Conservation (phyloP, 2,113 vertebrate species). For the Notothenia rossii region DNA sequence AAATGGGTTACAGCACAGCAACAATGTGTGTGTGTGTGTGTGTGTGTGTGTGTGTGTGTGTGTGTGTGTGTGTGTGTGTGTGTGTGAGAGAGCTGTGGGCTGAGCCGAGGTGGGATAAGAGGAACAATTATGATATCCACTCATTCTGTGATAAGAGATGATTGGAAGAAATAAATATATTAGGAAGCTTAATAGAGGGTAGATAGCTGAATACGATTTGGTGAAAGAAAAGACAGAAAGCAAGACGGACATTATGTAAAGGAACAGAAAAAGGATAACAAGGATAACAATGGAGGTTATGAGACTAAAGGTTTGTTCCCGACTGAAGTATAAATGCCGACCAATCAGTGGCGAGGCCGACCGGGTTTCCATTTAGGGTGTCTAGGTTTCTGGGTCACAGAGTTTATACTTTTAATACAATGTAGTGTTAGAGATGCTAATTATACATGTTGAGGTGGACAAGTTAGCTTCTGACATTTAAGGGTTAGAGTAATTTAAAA, state of each 20-base stretch:
- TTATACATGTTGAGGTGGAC: constrained; percentile 5
- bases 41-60: constrained; percentile 7
- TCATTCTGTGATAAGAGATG: constrained; percentile 61
- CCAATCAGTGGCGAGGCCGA: constrained; percentile 30
- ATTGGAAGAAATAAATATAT: constrained; percentile 57
- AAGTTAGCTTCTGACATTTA: constrained; percentile 24
- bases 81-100: background rate
- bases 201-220: constrained; percentile 39
- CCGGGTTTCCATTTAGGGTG: constrained; percentile 32
- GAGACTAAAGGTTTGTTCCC: constrained; percentile 42
- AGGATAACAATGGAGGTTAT: constrained; percentile 47
- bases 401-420: constrained; percentile 3
- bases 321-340: constrained; percentile 52
- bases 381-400: constrained; percentile 12
- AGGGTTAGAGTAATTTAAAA: background rate
- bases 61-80: constrained; percentile 14
- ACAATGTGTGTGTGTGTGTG: background rate
- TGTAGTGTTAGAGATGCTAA: background rate
- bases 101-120: constrained; percentile 47
- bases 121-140: constrained; percentile 60
- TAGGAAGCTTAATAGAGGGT: constrained; percentile 36
- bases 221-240: constrained; percentile 43
- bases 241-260: constrained; percentile 44
- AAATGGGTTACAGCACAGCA: constrained; percentile 58
- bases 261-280: constrained; percentile 51